These are phyloP conservation scores for Penelope pileata DNA, from an alignment of 2,113 vertebrate genomes.

Conservation along the genomic window DNA sequence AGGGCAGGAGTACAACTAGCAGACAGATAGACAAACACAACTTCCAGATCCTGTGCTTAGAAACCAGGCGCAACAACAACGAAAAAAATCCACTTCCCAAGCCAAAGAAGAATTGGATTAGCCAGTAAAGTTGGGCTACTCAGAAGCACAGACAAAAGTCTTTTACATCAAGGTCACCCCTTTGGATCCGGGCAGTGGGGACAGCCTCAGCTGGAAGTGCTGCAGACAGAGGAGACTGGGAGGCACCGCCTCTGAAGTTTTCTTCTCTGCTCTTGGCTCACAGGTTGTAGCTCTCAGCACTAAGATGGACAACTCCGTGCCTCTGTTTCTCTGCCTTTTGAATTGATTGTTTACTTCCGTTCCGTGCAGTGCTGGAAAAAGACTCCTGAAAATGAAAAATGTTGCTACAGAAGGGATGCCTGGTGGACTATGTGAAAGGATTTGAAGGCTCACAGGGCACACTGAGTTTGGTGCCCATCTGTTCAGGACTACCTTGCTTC, in stretches of 20 bases:
- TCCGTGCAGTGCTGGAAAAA: neutral
- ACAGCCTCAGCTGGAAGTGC: neutral
- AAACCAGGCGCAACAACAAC: conserved; percentile 42
- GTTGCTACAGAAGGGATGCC: neutral
- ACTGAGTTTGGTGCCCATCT: accelerated
- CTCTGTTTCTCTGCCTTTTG: neutral
- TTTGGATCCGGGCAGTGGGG: neutral
- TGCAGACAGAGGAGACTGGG: neutral
- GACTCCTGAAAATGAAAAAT: neutral
- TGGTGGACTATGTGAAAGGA: neutral
- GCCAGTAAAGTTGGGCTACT: neutral
- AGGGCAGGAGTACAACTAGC: conserved; percentile 34
- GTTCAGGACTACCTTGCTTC: neutral
- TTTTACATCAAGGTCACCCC: neutral
- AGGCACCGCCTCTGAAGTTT: neutral
- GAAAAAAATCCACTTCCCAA: neutral
- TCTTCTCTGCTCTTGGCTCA: neutral
- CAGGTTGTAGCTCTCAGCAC: neutral
- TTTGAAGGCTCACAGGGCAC: neutral
- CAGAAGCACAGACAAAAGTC: neutral
- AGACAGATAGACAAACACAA: conserved; percentile 48
- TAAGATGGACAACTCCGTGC: neutral
- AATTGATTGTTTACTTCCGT: neutral
- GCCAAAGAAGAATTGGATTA: conserved; percentile 51
- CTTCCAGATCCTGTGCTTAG: conserved; percentile 43